Percentiles rank a stretch among this genome's conserved stretches.
phyloP scores from a whole-genome alignment of 2,797 vertebrate genomes.

The Cossypha heuglini region DNA sequence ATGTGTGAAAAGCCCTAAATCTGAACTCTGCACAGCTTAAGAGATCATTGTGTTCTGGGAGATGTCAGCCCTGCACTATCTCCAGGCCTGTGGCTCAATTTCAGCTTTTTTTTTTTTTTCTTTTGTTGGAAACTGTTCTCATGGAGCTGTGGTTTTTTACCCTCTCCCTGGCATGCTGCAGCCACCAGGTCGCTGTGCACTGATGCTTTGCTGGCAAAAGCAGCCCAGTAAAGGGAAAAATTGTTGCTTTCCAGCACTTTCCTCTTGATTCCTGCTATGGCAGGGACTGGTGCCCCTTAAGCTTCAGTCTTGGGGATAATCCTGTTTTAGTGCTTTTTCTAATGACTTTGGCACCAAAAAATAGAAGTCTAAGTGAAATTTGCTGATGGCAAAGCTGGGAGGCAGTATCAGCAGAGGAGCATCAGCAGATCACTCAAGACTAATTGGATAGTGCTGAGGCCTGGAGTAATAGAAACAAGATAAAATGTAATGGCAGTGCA shows the following conservation, averaged over 20 bases:
- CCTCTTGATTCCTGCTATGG: neutral
- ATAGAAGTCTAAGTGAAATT: neutral
- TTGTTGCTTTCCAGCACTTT: neutral
- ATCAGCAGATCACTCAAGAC: slow-evolving; percentile 61
- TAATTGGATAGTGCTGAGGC: slow-evolving; percentile 56
- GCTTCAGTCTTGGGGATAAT: slow-evolving; percentile 6
- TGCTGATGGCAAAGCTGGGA: slow-evolving; percentile 43
- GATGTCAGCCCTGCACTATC: neutral
- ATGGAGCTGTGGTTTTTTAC: neutral
- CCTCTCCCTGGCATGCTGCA: neutral
- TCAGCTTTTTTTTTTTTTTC: neutral
- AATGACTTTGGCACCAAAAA: neutral
- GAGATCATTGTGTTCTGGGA: neutral
- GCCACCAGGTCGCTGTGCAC: neutral
- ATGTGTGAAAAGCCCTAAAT: neutral
- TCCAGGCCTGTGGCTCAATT: neutral
- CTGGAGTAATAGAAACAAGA: slow-evolving; percentile 57
- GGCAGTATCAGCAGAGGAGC: slow-evolving; percentile 11
- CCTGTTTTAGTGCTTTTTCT: slow-evolving; percentile 10
- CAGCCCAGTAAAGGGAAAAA: neutral
- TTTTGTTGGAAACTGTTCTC: neutral
- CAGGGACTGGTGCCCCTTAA: neutral
- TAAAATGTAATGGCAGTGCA: slow-evolving; percentile 45
- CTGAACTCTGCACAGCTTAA: neutral
- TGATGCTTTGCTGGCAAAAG: neutral